A percentile compares a stretch with the other conserved stretches of the same genome.
These are phyloP conservation scores for Leiothrix lutea DNA, from an alignment of 2,113 vertebrate genomes.

Conservation along the genomic window DNA sequence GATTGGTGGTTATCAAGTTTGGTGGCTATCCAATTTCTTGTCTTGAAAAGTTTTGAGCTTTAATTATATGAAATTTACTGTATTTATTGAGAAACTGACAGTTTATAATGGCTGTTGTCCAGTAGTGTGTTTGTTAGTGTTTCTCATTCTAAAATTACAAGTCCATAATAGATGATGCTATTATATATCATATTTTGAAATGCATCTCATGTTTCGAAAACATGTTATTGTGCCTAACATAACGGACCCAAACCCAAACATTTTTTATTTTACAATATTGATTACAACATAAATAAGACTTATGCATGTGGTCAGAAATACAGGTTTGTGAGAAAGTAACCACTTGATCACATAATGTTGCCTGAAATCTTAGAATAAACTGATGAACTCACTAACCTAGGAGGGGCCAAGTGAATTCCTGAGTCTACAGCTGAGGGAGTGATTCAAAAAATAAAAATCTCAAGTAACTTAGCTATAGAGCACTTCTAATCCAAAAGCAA, in stretches of 20 bases:
- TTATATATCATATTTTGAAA: not conserved
- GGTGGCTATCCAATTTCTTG: not conserved
- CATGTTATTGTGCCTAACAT: not conserved
- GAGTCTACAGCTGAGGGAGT: not conserved
- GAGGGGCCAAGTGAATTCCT: not conserved
- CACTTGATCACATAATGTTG: not conserved
- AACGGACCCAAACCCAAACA: not conserved
- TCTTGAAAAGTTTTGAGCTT: not conserved
- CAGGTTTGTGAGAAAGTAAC: not conserved
- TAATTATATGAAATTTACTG: not conserved
- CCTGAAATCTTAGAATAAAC: not conserved
- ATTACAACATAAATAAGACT: not conserved
- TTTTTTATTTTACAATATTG: not conserved
- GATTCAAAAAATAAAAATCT: not conserved
- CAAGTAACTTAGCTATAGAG: not conserved
- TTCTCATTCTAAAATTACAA: not conserved
- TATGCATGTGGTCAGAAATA: not conserved
- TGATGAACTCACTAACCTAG: not conserved
- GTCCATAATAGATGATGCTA: not conserved
- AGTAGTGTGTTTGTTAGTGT: not conserved
- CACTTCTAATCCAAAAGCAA: not conserved
- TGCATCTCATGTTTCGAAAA: not conserved
- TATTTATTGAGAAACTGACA: not conserved
- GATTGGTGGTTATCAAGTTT: not conserved
- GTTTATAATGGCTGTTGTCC: not conserved